A percentile compares a stretch with the other conserved stretches of the same genome.
phyloP scores from a whole-genome alignment of 1,140 invertebrate genomes.

The Sinonovacula constricta region DNA sequence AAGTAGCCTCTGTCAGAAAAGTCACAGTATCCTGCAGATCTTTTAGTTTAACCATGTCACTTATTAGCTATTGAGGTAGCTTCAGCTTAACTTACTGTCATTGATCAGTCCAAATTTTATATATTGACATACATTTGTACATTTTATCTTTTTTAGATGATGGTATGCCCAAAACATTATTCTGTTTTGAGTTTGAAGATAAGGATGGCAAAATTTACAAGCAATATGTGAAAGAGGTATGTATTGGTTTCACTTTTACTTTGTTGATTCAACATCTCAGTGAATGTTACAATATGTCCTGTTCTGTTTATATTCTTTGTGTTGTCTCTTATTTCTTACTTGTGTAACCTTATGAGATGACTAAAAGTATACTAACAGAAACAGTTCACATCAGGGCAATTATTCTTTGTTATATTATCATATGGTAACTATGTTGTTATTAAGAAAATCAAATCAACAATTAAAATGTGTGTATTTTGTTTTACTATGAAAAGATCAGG shows the following conservation, averaged over 20 bases:
- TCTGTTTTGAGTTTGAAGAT: slow-evolving; percentile 69
- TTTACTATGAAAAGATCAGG: no score
- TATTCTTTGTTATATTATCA: no score
- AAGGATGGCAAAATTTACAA: slow-evolving; percentile 61
- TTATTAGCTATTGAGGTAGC: neutral
- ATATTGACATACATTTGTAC: neutral
- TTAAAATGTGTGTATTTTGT: no score
- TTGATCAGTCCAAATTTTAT: neutral
- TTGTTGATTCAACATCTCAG: neutral
- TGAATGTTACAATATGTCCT: slow-evolving; percentile 1
- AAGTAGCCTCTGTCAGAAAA: neutral
- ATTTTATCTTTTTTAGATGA: slow-evolving; percentile 53
- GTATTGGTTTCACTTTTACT: neutral
- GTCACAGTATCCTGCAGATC: neutral
- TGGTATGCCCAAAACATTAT: slow-evolving; percentile 58
- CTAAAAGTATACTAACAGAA: neutral
- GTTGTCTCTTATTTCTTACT: neutral
- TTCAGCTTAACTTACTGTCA: neutral
- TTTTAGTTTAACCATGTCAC: neutral
- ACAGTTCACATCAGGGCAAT: neutral
- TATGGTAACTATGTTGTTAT: no score
- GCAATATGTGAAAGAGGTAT: slow-evolving; percentile 58
- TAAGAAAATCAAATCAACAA: no score
- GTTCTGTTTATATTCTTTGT: neutral
- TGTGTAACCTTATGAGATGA: no score